Conservation (phyloP, 2,113 vertebrate species). For the Austrofundulus limnaeus region DNA sequence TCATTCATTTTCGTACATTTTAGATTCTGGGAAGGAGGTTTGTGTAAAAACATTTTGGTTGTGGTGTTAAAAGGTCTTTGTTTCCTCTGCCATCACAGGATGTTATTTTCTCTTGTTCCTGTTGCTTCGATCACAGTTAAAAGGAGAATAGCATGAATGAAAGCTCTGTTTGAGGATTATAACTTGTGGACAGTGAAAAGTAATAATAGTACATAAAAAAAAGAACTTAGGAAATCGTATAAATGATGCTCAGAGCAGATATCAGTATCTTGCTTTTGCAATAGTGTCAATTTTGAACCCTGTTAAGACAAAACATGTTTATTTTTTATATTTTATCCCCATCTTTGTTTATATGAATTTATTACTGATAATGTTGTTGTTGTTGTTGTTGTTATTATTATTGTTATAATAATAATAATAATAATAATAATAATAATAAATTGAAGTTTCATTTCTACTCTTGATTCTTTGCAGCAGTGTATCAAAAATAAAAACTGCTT, state of each 20-base stretch:
- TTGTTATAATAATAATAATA: too few species aligned
- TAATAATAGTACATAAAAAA: too few species aligned
- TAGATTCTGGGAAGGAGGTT: conserved; percentile 33
- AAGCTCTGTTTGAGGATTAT: conserved; percentile 13
- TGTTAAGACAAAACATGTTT: neutral
- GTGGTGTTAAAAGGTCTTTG: conserved; percentile 47
- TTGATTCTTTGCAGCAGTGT: conserved; percentile 1
- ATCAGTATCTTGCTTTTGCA: neutral
- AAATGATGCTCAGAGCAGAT: neutral
- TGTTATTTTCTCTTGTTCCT: conserved; percentile 33
- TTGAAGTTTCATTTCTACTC: neutral
- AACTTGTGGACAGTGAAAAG: too few species aligned
- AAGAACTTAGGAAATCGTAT: neutral
- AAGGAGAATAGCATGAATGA: conserved; percentile 11
- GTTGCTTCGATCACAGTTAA: conserved; percentile 45
- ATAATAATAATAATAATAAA: too few species aligned
- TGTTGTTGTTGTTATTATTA: too few species aligned
- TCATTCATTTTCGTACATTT: conserved; percentile 13
- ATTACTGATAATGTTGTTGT: conserved; percentile 7
- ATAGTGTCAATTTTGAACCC: too few species aligned
- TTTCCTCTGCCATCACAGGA: conserved; percentile 32
- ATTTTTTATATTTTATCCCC: neutral
- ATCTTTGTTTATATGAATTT: neutral
- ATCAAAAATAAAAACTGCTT: conserved; percentile 10
- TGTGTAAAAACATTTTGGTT: conserved; percentile 37